These are phyloP conservation scores for Alviniconcha marisindica DNA, from an alignment of 1,140 invertebrate species.

Conservation along the genomic window DNA sequence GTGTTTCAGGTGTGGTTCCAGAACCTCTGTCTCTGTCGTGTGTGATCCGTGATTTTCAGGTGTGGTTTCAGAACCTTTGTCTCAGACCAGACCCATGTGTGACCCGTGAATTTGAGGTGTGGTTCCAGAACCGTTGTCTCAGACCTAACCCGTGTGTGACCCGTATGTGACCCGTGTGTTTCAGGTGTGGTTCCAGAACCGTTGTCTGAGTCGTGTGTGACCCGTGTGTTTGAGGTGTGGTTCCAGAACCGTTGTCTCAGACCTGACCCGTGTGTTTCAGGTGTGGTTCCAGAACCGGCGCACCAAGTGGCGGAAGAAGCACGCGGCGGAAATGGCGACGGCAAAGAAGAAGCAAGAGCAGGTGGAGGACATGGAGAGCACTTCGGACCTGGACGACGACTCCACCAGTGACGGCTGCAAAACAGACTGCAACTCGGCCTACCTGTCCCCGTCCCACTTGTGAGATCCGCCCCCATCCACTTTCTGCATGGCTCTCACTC, in stretches of 20 bases:
- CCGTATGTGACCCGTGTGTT: too few relatives aligned
- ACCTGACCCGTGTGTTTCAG: slow-evolving; percentile 81
- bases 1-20: too few relatives aligned
- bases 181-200: too few relatives aligned
- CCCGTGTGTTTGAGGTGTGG: slow-evolving; percentile 97
- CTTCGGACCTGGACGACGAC: slow-evolving; percentile 82
- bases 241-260: slow-evolving; percentile 92
- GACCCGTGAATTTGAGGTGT: too few relatives aligned
- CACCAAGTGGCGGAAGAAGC: slow-evolving; percentile 99
- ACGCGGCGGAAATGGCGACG: slow-evolving; percentile 99
- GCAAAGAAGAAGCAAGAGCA: slow-evolving; percentile 97
- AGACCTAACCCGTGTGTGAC: slow-evolving; percentile 40
- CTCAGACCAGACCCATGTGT: background rate
- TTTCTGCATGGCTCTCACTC: background rate
- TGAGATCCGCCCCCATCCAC: background rate
- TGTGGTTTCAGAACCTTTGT: too few relatives aligned
- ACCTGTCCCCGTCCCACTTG: slow-evolving; percentile 34
- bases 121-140: too few relatives aligned
- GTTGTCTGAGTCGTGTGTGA: background rate
- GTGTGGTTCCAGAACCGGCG: slow-evolving; percentile 99
- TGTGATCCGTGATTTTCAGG: too few relatives aligned
- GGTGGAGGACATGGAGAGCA: slow-evolving; percentile 83
- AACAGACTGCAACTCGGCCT: slow-evolving; percentile 47
- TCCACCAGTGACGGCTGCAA: slow-evolving; percentile 47
- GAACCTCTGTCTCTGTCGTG: too few relatives aligned